Base-by-base conservation (phyloP, 2,797 vertebrate species). In the Labroides dimidiatus region DNA sequence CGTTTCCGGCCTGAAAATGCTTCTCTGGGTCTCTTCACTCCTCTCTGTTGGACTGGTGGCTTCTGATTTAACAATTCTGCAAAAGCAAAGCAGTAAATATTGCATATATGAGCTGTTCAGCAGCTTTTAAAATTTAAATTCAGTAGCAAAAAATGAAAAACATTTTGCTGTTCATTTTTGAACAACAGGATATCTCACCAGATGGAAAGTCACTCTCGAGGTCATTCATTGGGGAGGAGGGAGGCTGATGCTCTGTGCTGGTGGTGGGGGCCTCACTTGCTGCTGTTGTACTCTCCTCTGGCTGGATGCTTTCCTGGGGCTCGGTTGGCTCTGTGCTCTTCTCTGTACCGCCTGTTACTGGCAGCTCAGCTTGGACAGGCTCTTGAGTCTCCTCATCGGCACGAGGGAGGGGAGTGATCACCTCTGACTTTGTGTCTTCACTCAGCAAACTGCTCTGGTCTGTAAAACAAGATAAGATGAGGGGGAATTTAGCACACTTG, bases 121-220 rank as follows among this genome's bases (percentile, higher is more conserved):
- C 24, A 27, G 3, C 24, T 27, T 6, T 27, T 27, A 27, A 27
- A 27, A 27, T 27, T 6, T 27, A 27, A 27, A 27, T 3, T 3
- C 24, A 27, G 24, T 27, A 27, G 3, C 24, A 27, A 27, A 33
- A 33, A 33, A 33, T 9, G 8, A 33, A 33, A 6, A 39, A 4
- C 0, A 47, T 27, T 15, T 23, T 21, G 4, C 10, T 20, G 8
- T 59, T 19, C 4, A 20, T 5, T 39, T n/a, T 72, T 16, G 20
- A 39, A 19, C 14, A 1, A 47, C 4, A 12, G 4, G 9, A 47
- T 4, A 5, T 74, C 95, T 58, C 59, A 99, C 97, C 95, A 78
- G 93, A 86, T 13, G 97, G 96, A 78, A 96, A 95, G 91, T 98
- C 97, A 11, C 90, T 91, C 89, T 99, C 97, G 78, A 98, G 72